Evolutionary conservation across 2,888 invertebrate species (phyloP).

Genomic region (Nomada fucata): DNA sequence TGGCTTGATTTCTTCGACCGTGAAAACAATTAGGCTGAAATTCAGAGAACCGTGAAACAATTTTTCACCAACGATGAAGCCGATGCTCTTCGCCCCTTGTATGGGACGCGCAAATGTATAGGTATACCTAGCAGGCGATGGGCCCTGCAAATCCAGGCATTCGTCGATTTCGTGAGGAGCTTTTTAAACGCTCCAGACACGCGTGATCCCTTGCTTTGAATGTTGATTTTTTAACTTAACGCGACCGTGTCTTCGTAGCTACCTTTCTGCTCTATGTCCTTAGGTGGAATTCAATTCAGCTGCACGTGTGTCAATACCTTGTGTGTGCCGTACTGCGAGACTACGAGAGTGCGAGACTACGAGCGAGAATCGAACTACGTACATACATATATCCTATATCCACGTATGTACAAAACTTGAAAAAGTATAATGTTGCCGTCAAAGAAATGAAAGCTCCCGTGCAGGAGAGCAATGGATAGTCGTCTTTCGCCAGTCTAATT

Average conservation of each 20-base stretch:
- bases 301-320: conserved; percentile 60
- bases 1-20: no score
- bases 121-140: conserved; percentile 4
- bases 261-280: conserved; percentile 59
- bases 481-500: conserved; percentile 1
- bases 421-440: not conserved
- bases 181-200: not conserved
- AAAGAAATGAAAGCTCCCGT: not conserved
- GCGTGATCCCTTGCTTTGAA: conserved; percentile 23
- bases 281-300: conserved; percentile 46
- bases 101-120: not conserved
- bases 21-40: conserved; percentile 1
- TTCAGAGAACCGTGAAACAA: conserved; percentile 24
- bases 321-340: not conserved
- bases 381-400: no score
- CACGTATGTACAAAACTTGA: no score
- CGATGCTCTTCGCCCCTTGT: conserved; percentile 4
- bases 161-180: conserved; percentile 22
- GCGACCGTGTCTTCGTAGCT: conserved; percentile 52
- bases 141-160: conserved; percentile 12
- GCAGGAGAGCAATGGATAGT: not conserved
- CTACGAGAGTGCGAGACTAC: no score
- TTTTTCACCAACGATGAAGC: conserved; percentile 33
- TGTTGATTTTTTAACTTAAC: conserved; percentile 81
- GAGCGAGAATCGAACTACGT: not conserved